Base-by-base conservation (phyloP, 92 coral and sea anemone genomes). In the Chrysogorgia sp. region DNA sequence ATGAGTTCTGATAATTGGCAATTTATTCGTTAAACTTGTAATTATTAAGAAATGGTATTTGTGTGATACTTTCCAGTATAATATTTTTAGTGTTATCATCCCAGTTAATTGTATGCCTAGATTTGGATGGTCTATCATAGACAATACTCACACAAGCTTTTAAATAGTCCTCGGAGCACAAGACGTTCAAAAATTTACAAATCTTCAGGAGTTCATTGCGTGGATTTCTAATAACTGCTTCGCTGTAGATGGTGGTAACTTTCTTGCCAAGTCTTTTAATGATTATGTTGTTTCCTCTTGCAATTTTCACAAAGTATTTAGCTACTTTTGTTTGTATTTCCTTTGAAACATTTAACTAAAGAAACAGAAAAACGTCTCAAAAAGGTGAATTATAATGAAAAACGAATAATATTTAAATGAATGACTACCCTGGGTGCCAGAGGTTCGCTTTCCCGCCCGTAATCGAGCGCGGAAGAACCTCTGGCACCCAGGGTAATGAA, bases 131-230 rank as follows among this genome's bases (percentile, higher is more conserved):
- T 10, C 25, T 48, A 33, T 47, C 60, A 65, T 45, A 34, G 9
- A 81, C 81, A 31, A 81, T 71, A 6, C 77, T 40, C 5, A 69
- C 80, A 31, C 85, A 81, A n/a, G n/a, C n/a, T n/a, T n/a, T n/a
- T n/a, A n/a, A n/a, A n/a, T n/a, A n/a, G n/a, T n/a, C n/a, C n/a
- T n/a, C n/a, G n/a, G n/a, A n/a, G n/a, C n/a, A n/a, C n/a, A n/a
- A n/a, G n/a, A n/a, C n/a, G n/a, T n/a, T n/a, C n/a, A n/a, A n/a
- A n/a, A n/a, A n/a, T n/a, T n/a, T n/a, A n/a, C n/a, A n/a, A n/a
- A n/a, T n/a, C n/a, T n/a, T n/a, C n/a, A n/a, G n/a, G n/a, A n/a
- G n/a, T n/a, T n/a, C n/a, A n/a, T n/a, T n/a, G n/a, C n/a, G n/a
- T 48, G 86, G 81, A 15, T 32, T 23, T 21, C 21, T 45, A 12